Percentiles rank a stretch among this genome's conserved stretches.
Evolutionary conservation across 2,113 vertebrate genomes (phyloP).

Genomic region (Epinephelus moara): DNA sequence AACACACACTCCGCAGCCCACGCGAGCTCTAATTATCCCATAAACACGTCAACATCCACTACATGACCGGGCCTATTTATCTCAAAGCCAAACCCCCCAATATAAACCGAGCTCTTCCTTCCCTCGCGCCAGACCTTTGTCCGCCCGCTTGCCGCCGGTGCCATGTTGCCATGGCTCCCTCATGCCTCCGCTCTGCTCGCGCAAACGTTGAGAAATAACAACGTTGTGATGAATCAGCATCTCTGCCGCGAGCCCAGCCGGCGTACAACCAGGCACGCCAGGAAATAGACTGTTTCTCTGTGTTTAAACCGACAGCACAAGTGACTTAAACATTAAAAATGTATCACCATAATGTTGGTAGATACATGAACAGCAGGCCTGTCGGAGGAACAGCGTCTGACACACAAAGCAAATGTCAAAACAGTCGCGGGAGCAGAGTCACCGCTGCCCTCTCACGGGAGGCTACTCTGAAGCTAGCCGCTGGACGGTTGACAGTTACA

Average conservation of each 20-base stretch:
- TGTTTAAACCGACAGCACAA: neutral
- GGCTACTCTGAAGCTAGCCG: conserved; percentile 9
- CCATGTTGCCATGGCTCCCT: conserved; percentile 84
- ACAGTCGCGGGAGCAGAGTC: conserved; percentile 29
- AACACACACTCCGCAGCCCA: conserved; percentile 14
- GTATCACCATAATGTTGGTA: neutral
- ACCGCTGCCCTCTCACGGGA: neutral
- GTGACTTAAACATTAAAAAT: neutral
- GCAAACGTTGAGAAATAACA: conserved; percentile 72
- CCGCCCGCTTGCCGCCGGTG: conserved; percentile 71
- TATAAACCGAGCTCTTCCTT: conserved; percentile 33
- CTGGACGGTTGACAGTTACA: conserved; percentile 35
- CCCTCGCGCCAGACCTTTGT: conserved; percentile 78
- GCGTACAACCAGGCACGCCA: conserved; percentile 9
- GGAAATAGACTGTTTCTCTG: conserved; percentile 6
- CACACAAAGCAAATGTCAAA: conserved; percentile 75
- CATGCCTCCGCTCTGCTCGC: conserved; percentile 73
- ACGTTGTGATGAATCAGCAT: conserved; percentile 85
- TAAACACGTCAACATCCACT: conserved; percentile 21
- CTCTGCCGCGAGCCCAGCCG: conserved; percentile 56
- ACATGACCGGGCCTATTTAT: conserved; percentile 16
- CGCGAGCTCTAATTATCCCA: conserved; percentile 19
- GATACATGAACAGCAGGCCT: conserved; percentile 19
- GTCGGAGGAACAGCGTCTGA: conserved; percentile 45
- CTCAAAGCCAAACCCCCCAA: conserved; percentile 14